Evolutionary conservation across 2,113 vertebrate species (phyloP).

Genomic region (Vulpes lagopus): DNA sequence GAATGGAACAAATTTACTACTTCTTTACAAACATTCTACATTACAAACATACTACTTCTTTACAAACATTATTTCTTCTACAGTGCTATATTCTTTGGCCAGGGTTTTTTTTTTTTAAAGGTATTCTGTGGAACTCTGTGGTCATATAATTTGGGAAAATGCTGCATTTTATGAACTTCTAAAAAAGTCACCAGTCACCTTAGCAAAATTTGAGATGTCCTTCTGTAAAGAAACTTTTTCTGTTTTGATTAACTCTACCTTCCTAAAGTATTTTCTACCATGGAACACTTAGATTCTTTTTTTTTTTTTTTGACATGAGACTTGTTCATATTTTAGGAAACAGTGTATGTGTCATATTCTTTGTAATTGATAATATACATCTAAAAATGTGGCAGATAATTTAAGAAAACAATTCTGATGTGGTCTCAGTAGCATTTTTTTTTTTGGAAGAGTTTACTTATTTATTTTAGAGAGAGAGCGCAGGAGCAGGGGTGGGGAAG

Average conservation of each 20-base stretch:
- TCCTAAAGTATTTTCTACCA: not conserved
- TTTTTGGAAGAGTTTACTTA: not conserved
- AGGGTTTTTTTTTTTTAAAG: not conserved
- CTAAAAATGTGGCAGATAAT: not conserved
- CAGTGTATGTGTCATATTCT: not conserved
- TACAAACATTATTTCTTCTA: not conserved
- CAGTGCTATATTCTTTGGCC: not conserved
- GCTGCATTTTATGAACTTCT: not conserved
- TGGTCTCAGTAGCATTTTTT: not conserved
- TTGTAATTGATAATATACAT: not conserved
- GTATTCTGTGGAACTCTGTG: not conserved
- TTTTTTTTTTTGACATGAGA: not conserved
- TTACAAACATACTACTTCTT: not conserved
- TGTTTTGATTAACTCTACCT: not conserved
- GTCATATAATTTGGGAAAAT: not conserved
- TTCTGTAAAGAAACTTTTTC: not conserved
- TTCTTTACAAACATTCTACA: not conserved
- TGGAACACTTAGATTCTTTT: not conserved
- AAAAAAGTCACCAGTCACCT: not conserved
- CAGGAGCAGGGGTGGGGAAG: not conserved
- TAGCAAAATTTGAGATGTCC: not conserved
- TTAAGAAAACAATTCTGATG: not conserved
- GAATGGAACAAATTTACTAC: not conserved
- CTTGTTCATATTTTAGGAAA: slow-evolving; percentile 19
- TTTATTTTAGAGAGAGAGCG: not conserved